phyloP scores from a whole-genome alignment of 2,888 invertebrate species.

The Melanostoma mellinum region DNA sequence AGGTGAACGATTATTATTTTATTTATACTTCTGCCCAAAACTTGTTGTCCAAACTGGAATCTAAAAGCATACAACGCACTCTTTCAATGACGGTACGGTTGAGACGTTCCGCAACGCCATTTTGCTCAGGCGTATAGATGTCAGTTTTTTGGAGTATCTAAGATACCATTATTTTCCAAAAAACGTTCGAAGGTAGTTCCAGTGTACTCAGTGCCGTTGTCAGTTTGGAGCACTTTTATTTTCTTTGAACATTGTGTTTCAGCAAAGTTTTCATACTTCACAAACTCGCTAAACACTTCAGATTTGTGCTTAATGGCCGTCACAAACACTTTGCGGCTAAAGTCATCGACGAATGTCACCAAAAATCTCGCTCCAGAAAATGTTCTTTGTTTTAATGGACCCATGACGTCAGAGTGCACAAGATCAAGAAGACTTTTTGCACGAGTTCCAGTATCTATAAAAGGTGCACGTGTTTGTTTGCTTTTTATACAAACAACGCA shows the following conservation, averaged over 20 bases:
- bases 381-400: constrained; percentile 77
- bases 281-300: constrained; percentile 65
- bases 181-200: constrained; percentile 57
- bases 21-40: constrained; percentile 54
- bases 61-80: constrained; percentile 69
- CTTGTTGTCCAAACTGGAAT: no score
- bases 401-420: constrained; percentile 78
- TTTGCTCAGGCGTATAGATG: constrained; percentile 73
- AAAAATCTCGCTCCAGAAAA: constrained; percentile 77
- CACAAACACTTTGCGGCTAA: constrained; percentile 36
- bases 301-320: no score
- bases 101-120: constrained; percentile 68
- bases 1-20: no score
- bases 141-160: constrained; percentile 71
- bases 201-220: constrained; percentile 70
- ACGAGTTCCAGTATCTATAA: constrained; percentile 60
- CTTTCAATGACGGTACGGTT: constrained; percentile 71
- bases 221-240: constrained; percentile 67
- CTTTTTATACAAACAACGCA: constrained; percentile 74
- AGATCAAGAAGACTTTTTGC: constrained; percentile 74
- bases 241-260: constrained; percentile 70
- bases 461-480: constrained; percentile 72
- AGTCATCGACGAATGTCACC: constrained; percentile 78
- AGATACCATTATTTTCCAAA: constrained; percentile 64
- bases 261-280: constrained; percentile 63